A percentile compares a stretch with the other conserved stretches of the same genome.
Conservation (phyloP, 2,113 vertebrate species). For the Campylomormyrus numenius region DNA sequence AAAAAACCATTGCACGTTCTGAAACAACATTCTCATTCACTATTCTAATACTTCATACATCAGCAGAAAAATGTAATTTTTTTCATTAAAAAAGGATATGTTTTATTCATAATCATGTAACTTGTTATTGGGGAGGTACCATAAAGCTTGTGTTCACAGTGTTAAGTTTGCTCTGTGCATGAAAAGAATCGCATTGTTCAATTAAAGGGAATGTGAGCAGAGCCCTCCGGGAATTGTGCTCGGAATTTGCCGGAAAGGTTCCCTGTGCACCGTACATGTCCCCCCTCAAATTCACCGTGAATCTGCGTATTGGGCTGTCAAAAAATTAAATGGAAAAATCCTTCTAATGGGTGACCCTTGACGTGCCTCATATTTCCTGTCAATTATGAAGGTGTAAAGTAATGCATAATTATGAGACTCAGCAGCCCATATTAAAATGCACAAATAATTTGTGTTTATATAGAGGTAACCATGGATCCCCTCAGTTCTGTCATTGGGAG, state of each 20-base stretch:
- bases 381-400: conserved; percentile 97
- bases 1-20: neutral
- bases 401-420: conserved; percentile 98
- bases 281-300: conserved; percentile 69
- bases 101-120: conserved; percentile 20
- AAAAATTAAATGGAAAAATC: conserved; percentile 98
- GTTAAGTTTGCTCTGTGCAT: conserved; percentile 7
- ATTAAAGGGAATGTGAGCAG: conserved; percentile 51
- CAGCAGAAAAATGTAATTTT: neutral
- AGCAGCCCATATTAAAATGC: conserved; percentile 89
- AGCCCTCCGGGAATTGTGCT: conserved; percentile 50
- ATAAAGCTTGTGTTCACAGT: neutral
- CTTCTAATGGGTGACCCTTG: conserved; percentile 97
- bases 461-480: conserved; percentile 49
- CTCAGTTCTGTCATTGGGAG: conserved; percentile 54
- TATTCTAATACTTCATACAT: neutral
- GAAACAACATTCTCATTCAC: neutral
- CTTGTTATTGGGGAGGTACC: neutral
- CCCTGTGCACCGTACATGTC: conserved; percentile 63
- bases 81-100: conserved; percentile 11
- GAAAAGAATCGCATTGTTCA: conserved; percentile 43
- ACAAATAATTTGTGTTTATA: conserved; percentile 92
- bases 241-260: conserved; percentile 50
- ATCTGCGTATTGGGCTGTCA: conserved; percentile 88
- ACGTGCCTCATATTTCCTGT: conserved; percentile 98